phyloP scores from a whole-genome alignment of 2,797 vertebrate species.

The Amphiprion clarkii region DNA sequence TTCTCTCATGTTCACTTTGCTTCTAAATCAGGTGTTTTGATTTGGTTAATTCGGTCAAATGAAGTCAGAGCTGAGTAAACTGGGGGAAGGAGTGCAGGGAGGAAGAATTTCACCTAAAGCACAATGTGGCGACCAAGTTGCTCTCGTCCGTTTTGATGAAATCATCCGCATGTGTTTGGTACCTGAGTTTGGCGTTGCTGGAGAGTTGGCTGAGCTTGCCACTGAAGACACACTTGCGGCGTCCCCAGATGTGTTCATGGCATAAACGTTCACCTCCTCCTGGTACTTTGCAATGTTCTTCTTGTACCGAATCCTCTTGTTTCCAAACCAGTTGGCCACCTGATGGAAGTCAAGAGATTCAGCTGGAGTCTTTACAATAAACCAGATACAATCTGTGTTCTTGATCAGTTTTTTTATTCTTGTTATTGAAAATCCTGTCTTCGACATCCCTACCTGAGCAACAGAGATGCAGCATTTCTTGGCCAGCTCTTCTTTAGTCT shows the following conservation, averaged over 20 bases:
- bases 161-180: neutral
- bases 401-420: neutral
- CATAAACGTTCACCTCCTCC: slow-evolving; percentile 84
- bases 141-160: neutral
- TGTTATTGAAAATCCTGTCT: neutral
- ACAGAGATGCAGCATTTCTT: slow-evolving; percentile 88
- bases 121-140: neutral
- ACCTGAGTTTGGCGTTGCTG: slow-evolving; percentile 81
- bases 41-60: neutral
- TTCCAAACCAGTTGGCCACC: slow-evolving; percentile 89
- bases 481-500: slow-evolving; percentile 90
- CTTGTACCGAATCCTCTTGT: slow-evolving; percentile 88
- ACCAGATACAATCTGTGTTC: neutral
- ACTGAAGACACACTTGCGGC: slow-evolving; percentile 67
- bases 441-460: slow-evolving; percentile 81
- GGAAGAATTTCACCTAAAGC: neutral
- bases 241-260: slow-evolving; percentile 70
- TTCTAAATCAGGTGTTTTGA: neutral
- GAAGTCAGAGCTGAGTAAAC: neutral
- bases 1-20: neutral
- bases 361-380: neutral
- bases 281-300: slow-evolving; percentile 87
- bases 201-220: slow-evolving; percentile 77
- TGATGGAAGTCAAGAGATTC: slow-evolving; percentile 39
- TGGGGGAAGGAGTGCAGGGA: neutral